Percentiles rank a stretch among this genome's conserved stretches.
These are phyloP conservation scores for Nesidiocoris tenuis DNA, from an alignment of 2,888 invertebrate genomes.

Conservation along the genomic window DNA sequence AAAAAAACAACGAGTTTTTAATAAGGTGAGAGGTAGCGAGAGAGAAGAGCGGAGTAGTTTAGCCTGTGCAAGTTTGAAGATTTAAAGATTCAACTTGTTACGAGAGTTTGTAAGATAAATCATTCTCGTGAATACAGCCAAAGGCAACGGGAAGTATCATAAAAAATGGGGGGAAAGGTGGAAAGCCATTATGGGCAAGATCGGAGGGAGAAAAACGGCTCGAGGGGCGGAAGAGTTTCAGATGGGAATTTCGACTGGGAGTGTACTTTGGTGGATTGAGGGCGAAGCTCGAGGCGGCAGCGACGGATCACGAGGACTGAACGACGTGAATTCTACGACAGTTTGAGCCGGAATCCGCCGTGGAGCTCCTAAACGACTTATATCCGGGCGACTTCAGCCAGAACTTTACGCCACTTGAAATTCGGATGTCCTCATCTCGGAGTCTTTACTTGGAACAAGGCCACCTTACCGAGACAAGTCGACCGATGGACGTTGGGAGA, in stretches of 20 bases:
- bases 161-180: neutral
- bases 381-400: neutral
- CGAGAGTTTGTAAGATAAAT: conserved; percentile 9
- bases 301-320: neutral
- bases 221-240: neutral
- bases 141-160: neutral
- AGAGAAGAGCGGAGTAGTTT: conserved; percentile 3
- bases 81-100: conserved; percentile 14
- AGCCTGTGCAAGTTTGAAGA: conserved; percentile 5
- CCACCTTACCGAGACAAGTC: neutral
- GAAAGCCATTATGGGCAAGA: neutral
- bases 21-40: conserved; percentile 2
- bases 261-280: neutral
- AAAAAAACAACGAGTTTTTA: conserved; percentile 8
- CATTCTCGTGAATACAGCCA: conserved; percentile 9
- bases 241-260: neutral
- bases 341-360: neutral
- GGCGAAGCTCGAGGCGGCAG: neutral
- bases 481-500: neutral
- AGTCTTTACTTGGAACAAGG: neutral
- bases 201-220: neutral
- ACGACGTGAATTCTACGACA: neutral
- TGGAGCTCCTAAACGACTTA: neutral
- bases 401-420: neutral
- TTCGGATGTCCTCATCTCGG: neutral